These are phyloP conservation scores for Daphoenositta chrysoptera DNA, from an alignment of 2,113 vertebrate genomes.

Conservation along the genomic window DNA sequence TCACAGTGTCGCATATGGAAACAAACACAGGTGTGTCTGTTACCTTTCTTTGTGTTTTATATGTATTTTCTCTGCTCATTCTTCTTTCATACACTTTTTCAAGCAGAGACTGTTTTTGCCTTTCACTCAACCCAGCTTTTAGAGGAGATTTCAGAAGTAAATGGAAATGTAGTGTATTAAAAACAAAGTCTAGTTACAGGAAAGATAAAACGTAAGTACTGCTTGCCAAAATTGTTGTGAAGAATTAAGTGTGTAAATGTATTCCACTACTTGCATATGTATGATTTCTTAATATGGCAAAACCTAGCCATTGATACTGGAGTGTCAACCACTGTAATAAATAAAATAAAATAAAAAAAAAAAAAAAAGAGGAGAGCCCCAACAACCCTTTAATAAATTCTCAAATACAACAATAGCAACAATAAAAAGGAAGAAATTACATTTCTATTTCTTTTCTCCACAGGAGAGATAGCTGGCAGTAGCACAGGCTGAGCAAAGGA, in stretches of 20 bases:
- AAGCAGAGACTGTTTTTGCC: background rate
- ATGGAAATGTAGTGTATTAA: background rate
- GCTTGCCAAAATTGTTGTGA: background rate
- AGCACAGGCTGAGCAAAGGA: background rate
- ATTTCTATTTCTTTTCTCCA: background rate
- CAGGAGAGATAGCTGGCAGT: background rate
- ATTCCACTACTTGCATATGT: background rate
- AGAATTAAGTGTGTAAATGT: background rate
- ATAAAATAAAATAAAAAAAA: background rate
- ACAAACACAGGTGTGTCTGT: background rate
- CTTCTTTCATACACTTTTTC: background rate
- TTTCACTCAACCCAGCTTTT: background rate
- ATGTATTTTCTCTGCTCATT: background rate
- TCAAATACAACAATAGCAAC: background rate
- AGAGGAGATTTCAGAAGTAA: background rate
- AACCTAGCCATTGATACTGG: background rate
- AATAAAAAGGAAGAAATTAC: background rate
- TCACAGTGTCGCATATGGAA: background rate
- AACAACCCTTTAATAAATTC: background rate
- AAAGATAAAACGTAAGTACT: background rate
- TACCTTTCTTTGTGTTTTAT: background rate
- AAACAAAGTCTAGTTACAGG: background rate
- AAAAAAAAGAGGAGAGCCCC: rapidly evolving
- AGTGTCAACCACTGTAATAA: background rate
- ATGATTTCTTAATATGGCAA: background rate